A percentile compares a stretch with the other conserved stretches of the same genome.
phyloP scores from a whole-genome alignment of 1,140 invertebrate genomes.

The Drosophila biarmipes region DNA sequence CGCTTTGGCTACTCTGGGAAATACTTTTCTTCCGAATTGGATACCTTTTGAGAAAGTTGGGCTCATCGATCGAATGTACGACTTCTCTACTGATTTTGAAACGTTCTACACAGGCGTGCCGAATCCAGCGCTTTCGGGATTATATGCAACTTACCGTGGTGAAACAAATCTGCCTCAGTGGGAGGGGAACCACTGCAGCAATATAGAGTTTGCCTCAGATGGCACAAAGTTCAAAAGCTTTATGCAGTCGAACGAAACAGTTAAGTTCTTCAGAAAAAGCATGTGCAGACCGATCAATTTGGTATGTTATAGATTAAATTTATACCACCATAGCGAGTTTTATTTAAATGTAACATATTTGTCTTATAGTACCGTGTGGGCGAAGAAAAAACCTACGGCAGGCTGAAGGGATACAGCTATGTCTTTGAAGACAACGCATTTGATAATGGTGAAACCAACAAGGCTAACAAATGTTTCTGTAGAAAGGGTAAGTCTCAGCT shows the following conservation, averaged over 20 bases:
- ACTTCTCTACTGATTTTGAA: constrained; percentile 91
- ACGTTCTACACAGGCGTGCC: constrained; percentile 91
- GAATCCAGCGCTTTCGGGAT: constrained; percentile 87
- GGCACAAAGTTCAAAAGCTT: constrained; percentile 92
- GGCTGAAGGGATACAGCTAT: constrained; percentile 88
- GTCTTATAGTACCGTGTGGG: constrained; percentile 86
- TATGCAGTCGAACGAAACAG: constrained; percentile 88
- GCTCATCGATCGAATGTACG: constrained; percentile 94
- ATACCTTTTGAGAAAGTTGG: constrained; percentile 93
- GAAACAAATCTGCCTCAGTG: constrained; percentile 90
- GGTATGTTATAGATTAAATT: constrained; percentile 85
- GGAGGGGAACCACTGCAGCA: constrained; percentile 89
- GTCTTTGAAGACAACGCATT: constrained; percentile 90
- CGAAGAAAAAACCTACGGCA: constrained; percentile 85
- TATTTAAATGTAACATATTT: not conserved
- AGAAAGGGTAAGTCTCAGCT: constrained; percentile 85
- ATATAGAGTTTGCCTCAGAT: constrained; percentile 92
- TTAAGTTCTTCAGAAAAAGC: constrained; percentile 92
- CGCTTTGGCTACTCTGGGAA: constrained; percentile 90
- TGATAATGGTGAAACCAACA: constrained; percentile 89
- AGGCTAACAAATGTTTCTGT: constrained; percentile 92
- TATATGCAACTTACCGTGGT: constrained; percentile 91
- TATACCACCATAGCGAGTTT: constrained; percentile 10
- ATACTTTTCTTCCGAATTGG: constrained; percentile 91
- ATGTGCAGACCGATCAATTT: constrained; percentile 90